These are phyloP conservation scores for Coenonympha glycerion DNA, from an alignment of 2,888 invertebrate species.

Conservation along the genomic window DNA sequence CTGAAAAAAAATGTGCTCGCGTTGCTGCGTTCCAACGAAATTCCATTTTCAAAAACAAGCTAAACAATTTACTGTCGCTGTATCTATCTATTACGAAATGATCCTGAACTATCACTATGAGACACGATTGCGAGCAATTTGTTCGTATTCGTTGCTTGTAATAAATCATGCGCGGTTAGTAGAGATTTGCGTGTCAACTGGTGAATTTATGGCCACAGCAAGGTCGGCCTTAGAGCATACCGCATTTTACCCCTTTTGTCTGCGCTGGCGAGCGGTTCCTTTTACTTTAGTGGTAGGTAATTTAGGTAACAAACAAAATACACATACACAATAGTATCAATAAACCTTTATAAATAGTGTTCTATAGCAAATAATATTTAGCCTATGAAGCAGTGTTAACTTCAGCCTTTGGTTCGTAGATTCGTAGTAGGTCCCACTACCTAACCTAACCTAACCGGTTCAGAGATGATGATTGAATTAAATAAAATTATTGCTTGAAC, in stretches of 20 bases:
- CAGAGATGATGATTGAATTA: too few species aligned
- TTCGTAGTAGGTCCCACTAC: too few species aligned
- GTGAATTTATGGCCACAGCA: slow-evolving; percentile 56
- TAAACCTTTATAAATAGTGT: too few species aligned
- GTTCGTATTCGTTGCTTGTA: slow-evolving; percentile 35
- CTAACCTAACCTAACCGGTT: too few species aligned
- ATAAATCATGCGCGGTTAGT: slow-evolving; percentile 63
- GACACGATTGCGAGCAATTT: slow-evolving; percentile 42
- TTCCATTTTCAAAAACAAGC: slow-evolving; percentile 52
- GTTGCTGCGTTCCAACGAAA: slow-evolving; percentile 32
- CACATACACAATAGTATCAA: too few species aligned
- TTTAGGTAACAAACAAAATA: too few species aligned
- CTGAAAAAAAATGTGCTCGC: neutral
- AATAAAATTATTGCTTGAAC: too few species aligned
- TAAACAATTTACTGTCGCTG: slow-evolving; percentile 39
- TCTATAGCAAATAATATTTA: too few species aligned
- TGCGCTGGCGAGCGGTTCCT: neutral
- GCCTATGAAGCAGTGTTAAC: too few species aligned
- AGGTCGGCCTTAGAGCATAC: slow-evolving; percentile 47
- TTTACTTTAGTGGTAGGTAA: neutral
- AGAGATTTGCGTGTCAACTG: slow-evolving; percentile 66
- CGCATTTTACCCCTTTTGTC: slow-evolving; percentile 30
- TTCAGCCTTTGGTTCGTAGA: too few species aligned
- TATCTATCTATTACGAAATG: slow-evolving; percentile 27
- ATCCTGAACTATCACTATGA: slow-evolving; percentile 30